Evolutionary conservation across 2,888 invertebrate genomes (phyloP).

Genomic region (Nemurella pictetii): DNA sequence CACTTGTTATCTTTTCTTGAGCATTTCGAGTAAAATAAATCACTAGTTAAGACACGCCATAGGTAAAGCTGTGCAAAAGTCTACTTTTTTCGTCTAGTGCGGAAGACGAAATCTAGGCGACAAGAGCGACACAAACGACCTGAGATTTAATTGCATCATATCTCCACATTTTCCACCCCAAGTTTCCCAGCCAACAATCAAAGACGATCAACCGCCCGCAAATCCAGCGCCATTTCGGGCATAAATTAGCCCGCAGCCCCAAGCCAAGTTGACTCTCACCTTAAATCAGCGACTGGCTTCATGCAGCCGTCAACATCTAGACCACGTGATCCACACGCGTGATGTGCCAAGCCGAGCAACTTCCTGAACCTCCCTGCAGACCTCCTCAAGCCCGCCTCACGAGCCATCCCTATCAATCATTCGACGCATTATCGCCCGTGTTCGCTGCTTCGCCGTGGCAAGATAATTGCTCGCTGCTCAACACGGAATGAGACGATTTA

Average conservation of each 20-base stretch:
- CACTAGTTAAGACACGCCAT: no score
- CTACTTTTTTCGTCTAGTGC: no score
- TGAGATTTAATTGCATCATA: no score
- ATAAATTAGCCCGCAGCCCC: background rate
- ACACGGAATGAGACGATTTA: background rate
- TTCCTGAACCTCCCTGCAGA: background rate
- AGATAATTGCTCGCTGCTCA: background rate
- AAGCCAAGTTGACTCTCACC: background rate
- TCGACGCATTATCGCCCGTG: background rate
- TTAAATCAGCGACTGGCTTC: background rate
- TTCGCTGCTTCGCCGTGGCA: background rate
- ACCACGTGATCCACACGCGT: background rate
- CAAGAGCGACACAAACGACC: no score
- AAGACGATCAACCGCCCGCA: no score
- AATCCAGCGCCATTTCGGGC: background rate
- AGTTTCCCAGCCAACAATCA: no score
- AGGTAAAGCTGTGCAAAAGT: no score
- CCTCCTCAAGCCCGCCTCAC: background rate
- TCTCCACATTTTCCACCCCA: no score
- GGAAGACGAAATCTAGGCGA: no score
- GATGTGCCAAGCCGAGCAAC: background rate
- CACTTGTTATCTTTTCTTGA: no score
- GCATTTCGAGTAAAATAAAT: no score
- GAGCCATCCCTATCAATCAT: background rate
- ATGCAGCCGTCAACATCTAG: background rate